Evolutionary conservation across 1,140 invertebrate genomes (phyloP).

Genomic region (Paraescarpia echinospica): DNA sequence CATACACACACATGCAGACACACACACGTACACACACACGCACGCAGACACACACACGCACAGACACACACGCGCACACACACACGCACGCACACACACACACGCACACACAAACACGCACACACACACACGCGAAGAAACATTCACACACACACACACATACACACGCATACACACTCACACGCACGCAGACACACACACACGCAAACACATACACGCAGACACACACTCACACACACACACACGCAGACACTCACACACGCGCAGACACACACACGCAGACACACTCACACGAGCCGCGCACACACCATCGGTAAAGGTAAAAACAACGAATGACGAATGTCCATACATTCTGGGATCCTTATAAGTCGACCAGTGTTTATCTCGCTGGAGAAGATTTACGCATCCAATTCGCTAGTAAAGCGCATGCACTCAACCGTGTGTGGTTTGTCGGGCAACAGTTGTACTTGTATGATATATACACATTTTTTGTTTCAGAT

Average conservation of each 20-base stretch:
- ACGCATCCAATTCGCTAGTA: slow-evolving; percentile 15
- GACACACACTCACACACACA: background rate
- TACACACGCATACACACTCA: slow-evolving; percentile 17
- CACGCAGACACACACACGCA: background rate
- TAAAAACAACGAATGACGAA: background rate
- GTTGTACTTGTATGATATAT: background rate
- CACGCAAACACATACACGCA: background rate
- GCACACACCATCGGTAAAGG: background rate
- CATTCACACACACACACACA: background rate
- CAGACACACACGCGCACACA: too few relatives aligned
- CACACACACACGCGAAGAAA: background rate
- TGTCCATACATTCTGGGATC: too few relatives aligned
- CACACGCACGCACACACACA: background rate
- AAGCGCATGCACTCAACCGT: background rate
- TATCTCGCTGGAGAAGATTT: background rate
- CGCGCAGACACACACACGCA: background rate
- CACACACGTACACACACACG: background rate
- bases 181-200: too few relatives aligned
- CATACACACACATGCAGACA: background rate
- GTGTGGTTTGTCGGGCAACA: background rate
- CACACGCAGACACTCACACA: background rate
- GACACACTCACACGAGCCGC: background rate
- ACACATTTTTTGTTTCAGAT: background rate
- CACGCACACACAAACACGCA: too few relatives aligned
- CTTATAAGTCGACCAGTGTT: too few relatives aligned